phyloP scores from a whole-genome alignment of 2,113 vertebrate genomes.

The Craseonycteris thonglongyai region DNA sequence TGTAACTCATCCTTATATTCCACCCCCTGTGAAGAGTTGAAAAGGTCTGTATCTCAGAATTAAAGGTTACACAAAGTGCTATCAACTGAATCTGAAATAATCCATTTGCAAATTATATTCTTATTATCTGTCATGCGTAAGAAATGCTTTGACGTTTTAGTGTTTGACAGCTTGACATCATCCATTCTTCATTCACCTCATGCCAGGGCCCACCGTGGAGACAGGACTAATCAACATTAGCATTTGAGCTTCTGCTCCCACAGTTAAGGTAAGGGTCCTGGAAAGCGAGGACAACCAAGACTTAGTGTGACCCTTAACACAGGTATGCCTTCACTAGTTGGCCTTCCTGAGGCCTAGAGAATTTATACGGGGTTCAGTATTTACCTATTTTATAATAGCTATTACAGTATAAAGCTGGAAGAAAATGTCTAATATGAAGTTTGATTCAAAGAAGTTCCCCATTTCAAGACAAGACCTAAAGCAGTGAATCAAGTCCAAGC shows the following conservation, averaged over 20 bases:
- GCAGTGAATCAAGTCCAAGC: not conserved
- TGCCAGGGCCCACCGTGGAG: not conserved
- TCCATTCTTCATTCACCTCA: not conserved
- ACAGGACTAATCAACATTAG: not conserved
- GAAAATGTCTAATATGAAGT: not conserved
- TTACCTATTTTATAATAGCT: not conserved
- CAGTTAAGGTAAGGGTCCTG: not conserved
- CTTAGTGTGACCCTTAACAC: not conserved
- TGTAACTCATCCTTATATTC: not conserved
- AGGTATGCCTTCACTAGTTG: not conserved
- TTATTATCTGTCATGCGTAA: not conserved
- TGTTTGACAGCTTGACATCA: not conserved
- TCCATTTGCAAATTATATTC: not conserved
- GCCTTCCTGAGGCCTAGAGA: not conserved
- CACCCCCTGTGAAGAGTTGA: not conserved
- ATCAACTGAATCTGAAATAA: not conserved
- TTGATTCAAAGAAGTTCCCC: not conserved
- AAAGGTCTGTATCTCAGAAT: not conserved
- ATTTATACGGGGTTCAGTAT: not conserved
- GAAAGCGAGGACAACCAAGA: not conserved
- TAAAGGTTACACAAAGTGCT: not conserved
- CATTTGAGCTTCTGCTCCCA: not conserved
- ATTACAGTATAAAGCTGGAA: not conserved
- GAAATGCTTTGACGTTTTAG: not conserved
- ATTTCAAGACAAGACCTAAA: constrained; percentile 19